These are phyloP conservation scores for Drosophila mettleri DNA, from an alignment of 2,888 invertebrate species.

Conservation along the genomic window DNA sequence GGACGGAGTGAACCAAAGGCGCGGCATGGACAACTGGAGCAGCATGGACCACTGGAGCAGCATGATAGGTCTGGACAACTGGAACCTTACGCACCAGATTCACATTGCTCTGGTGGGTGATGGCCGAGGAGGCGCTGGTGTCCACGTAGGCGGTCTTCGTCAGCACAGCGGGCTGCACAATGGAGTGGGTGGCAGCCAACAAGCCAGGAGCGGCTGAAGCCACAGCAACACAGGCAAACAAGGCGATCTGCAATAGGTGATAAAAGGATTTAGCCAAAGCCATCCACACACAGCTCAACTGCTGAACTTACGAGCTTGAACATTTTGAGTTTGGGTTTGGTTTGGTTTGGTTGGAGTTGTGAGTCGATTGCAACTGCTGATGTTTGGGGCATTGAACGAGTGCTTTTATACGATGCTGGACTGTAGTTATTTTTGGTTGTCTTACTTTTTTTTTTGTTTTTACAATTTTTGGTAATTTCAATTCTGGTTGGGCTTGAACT, in stretches of 20 bases:
- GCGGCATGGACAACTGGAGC: constrained; percentile 64
- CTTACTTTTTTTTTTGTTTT: constrained; percentile 9
- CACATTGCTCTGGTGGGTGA: constrained; percentile 87
- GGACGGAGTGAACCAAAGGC: constrained; percentile 49
- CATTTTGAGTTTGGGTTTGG: constrained; percentile 73
- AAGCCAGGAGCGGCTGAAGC: constrained; percentile 84
- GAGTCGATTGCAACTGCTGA: constrained; percentile 77
- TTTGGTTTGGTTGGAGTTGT: constrained; percentile 47
- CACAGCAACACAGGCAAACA: constrained; percentile 87
- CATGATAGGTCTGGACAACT: constrained; percentile 39
- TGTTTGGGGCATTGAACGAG: constrained; percentile 32
- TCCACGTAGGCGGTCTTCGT: constrained; percentile 82
- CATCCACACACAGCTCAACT: too few relatives aligned
- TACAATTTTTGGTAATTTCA: constrained; percentile 40
- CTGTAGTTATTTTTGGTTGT: constrained; percentile 16
- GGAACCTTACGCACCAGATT: constrained; percentile 86
- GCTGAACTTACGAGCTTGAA: constrained; percentile 84
- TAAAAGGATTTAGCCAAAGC: neutral
- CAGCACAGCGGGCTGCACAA: constrained; percentile 81
- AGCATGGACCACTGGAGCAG: constrained; percentile 48
- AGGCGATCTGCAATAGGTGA: constrained; percentile 85
- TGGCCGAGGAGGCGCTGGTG: constrained; percentile 84
- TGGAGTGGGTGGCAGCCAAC: constrained; percentile 73
- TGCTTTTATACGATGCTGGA: constrained; percentile 67
- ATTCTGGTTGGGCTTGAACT: constrained; percentile 60